These are phyloP conservation scores for Seriola aureovittata DNA, from an alignment of 2,113 vertebrate species.

Conservation along the genomic window DNA sequence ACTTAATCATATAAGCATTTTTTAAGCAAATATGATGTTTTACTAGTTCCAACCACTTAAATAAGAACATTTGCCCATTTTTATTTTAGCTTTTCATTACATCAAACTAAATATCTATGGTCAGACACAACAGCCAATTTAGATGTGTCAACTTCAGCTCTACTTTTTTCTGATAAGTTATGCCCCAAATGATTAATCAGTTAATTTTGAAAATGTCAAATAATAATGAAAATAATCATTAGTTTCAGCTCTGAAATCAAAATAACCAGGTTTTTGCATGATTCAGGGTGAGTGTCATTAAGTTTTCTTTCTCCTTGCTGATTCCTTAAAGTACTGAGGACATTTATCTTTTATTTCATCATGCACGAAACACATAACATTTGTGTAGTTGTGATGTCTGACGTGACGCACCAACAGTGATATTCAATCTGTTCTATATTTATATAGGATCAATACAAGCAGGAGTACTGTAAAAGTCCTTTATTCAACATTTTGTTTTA, in stretches of 20 bases:
- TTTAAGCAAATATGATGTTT: background rate
- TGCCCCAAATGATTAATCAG: too few species aligned
- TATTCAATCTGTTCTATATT: background rate
- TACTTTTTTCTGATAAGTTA: background rate
- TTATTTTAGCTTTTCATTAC: background rate
- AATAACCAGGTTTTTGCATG: background rate
- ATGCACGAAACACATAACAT: background rate
- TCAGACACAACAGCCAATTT: background rate
- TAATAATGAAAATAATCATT: background rate
- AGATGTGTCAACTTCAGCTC: background rate
- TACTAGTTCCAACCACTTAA: background rate
- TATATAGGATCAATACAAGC: conserved; percentile 46
- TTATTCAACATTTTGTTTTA: conserved; percentile 84
- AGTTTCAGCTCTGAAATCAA: background rate
- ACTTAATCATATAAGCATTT: too few species aligned
- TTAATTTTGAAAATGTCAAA: background rate
- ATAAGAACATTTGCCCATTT: background rate
- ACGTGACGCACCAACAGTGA: background rate
- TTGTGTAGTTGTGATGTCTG: background rate
- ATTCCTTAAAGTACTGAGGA: background rate
- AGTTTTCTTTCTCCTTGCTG: background rate
- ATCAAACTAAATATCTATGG: background rate
- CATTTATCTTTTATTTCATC: background rate
- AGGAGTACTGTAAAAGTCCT: conserved; percentile 81
- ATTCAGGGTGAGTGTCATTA: background rate